Percentiles rank a stretch among this genome's conserved stretches.
phyloP scores from a whole-genome alignment of 1,140 invertebrate genomes.

The Vollenhovia emeryi region DNA sequence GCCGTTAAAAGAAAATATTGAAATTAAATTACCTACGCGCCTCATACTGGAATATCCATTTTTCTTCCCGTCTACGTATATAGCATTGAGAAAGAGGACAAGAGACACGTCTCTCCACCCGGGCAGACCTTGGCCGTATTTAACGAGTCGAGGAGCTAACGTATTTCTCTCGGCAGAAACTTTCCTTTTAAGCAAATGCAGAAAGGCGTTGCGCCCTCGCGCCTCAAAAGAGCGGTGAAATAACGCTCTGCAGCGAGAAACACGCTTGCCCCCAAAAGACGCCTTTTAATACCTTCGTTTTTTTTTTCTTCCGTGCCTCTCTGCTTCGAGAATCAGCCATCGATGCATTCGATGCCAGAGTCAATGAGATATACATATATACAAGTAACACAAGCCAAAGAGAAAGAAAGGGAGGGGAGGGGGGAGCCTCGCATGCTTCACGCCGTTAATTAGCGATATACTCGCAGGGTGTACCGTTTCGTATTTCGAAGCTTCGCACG shows the following conservation, averaged over 20 bases:
- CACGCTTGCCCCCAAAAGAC: slow-evolving; percentile 36
- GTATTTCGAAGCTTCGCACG: slow-evolving; percentile 27
- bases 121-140: slow-evolving; percentile 55
- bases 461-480: slow-evolving; percentile 32
- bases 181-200: slow-evolving; percentile 58
- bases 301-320: not conserved
- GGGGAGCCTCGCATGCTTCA: slow-evolving; percentile 12
- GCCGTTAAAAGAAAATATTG: slow-evolving; percentile 8
- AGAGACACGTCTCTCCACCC: slow-evolving; percentile 31
- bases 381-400: slow-evolving; percentile 12
- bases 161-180: slow-evolving; percentile 44
- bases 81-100: slow-evolving; percentile 22
- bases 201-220: slow-evolving; percentile 43
- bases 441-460: slow-evolving; percentile 49
- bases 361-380: slow-evolving; percentile 4
- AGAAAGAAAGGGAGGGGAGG: not conserved
- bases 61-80: not conserved
- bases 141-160: slow-evolving; percentile 50
- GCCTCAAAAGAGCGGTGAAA: slow-evolving; percentile 48
- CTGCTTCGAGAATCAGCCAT: slow-evolving; percentile 34
- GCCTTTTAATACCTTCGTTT: slow-evolving; percentile 19
- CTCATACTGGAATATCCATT: not conserved
- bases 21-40: not conserved
- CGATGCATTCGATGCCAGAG: slow-evolving; percentile 39
- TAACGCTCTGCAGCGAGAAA: slow-evolving; percentile 39